A percentile compares a stretch with the other conserved stretches of the same genome.
Evolutionary conservation across 2,888 invertebrate genomes (phyloP).

Genomic region (Drosophila anceps): DNA sequence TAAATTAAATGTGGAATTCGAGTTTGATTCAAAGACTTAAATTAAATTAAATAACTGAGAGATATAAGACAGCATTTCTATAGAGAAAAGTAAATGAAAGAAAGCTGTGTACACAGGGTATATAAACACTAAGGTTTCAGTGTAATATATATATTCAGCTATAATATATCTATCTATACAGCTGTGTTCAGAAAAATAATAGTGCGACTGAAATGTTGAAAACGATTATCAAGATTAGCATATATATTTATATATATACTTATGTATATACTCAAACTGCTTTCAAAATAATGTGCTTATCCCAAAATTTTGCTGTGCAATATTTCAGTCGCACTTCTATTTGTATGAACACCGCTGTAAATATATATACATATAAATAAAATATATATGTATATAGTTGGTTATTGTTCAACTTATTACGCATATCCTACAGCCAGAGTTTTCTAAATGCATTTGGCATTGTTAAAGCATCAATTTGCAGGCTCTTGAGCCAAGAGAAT

Average conservation of each 20-base stretch:
- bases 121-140: slow-evolving; percentile 7
- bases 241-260: no score
- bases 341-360: no score
- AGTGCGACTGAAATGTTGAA: no score
- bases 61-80: background rate
- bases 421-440: slow-evolving; percentile 12
- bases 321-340: no score
- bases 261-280: no score
- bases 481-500: background rate
- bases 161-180: background rate
- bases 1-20: background rate
- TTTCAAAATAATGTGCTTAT: no score
- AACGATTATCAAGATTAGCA: no score
- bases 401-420: slow-evolving; percentile 7
- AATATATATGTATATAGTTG: background rate
- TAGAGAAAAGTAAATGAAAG: background rate
- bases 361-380: background rate
- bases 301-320: no score
- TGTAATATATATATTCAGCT: background rate
- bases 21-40: background rate
- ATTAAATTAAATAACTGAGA: background rate
- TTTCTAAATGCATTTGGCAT: slow-evolving; percentile 19
- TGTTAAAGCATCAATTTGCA: slow-evolving; percentile 4
- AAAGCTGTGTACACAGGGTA: slow-evolving; percentile 6
- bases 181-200: no score